A percentile compares a stretch with the other conserved stretches of the same genome.
Evolutionary conservation across 2,888 invertebrate species (phyloP).

Genomic region (Nebria brevicollis): DNA sequence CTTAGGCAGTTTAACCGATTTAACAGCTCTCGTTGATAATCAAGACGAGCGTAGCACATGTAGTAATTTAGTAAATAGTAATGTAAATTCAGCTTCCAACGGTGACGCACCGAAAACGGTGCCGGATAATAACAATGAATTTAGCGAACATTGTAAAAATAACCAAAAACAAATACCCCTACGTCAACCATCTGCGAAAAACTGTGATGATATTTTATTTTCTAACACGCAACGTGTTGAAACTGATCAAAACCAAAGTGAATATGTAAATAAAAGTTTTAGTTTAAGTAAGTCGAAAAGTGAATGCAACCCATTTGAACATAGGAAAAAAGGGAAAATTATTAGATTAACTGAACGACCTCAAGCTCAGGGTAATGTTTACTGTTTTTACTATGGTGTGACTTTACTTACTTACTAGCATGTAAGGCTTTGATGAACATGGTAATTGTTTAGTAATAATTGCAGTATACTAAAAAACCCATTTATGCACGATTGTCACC

Average conservation of each 20-base stretch:
- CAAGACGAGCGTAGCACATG: neutral
- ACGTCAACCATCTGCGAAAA: slow-evolving; percentile 1
- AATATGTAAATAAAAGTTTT: slow-evolving; percentile 52
- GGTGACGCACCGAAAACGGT: slow-evolving; percentile 24
- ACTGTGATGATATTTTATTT: slow-evolving; percentile 29
- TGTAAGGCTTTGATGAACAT: neutral
- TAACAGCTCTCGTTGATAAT: slow-evolving; percentile 46
- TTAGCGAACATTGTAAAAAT: slow-evolving; percentile 48
- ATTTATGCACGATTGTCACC: too few species aligned
- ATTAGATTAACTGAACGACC: slow-evolving; percentile 58
- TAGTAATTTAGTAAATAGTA: slow-evolving; percentile 23
- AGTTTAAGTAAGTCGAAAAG: slow-evolving; percentile 60
- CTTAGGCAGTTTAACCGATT: slow-evolving; percentile 61
- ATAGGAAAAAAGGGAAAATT: slow-evolving; percentile 59
- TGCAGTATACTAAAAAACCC: too few species aligned
- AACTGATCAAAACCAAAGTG: slow-evolving; percentile 12
- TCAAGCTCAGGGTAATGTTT: slow-evolving; percentile 56
- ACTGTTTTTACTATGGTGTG: neutral
- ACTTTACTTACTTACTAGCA: neutral
- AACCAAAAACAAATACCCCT: slow-evolving; percentile 15
- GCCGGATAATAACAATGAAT: slow-evolving; percentile 48
- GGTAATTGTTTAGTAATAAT: too few species aligned
- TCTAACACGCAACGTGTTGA: slow-evolving; percentile 34
- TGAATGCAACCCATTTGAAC: slow-evolving; percentile 61
- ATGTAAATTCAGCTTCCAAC: slow-evolving; percentile 17